Base-by-base conservation (phyloP, 35 echinoderm and acorn worm species). In the Apostichopus japonicus region DNA sequence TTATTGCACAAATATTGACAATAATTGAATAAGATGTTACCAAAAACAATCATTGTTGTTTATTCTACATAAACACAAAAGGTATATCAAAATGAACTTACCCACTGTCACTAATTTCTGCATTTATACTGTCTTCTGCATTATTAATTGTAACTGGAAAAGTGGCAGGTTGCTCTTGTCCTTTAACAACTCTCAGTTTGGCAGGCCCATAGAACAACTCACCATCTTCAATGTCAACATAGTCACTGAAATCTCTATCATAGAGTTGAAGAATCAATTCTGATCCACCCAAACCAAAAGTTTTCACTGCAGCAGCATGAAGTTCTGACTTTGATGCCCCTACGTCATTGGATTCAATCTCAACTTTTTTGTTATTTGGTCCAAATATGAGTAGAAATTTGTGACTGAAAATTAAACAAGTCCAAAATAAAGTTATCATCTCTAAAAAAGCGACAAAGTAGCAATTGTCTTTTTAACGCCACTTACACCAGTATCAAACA, bases 171-270 rank as follows among this genome's bases (percentile, higher is more conserved):
- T 73, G 11, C 70, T 73, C 70, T 17, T 19, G 11, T 19, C 1
- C 9, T 14, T 16, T 55, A 16, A n/a, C 1, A 16, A 73, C 70
- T 16, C n/a, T 10, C 5, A 73, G 10, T 73, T 73, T 86, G 22
- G 53, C 11, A 19, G 83, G 83, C 11, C 83, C 83, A 5, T 1
- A 9, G 8, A 86, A 1, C 8, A 21, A 21, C 8, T 86, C 52
- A n/a, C 21, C 55, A 16, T 86, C 83, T 23, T 86, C 83, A 5
- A 86, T 58, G 54, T 86, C 83, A 11, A 86, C 83, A 86, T 86
- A 58, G 55, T 86, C 83, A 23, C 58, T 54, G 23, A 86, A 86
- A 10, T 86, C 83, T 63, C 54, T 54, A 54, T 86, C 83, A 24
- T 56, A 86, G 6, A 10, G 5, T 23, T 63, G 83, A n/a, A 86